Evolutionary conservation across 2,113 vertebrate genomes (phyloP).

Genomic region (Antechinus flavipes): DNA sequence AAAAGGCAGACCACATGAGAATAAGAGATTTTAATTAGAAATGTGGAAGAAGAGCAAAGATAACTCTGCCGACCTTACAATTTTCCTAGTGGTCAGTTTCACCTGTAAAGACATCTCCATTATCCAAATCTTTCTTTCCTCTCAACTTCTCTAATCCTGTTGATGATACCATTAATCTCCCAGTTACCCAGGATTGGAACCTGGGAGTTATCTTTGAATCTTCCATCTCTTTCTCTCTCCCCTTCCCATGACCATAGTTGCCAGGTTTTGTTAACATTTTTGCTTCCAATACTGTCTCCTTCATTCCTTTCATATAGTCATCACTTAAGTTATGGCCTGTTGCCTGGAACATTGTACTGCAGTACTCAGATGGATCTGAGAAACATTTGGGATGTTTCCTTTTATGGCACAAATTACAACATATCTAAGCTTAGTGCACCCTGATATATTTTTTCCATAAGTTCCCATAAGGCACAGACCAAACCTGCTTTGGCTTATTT

Average conservation of each 20-base stretch:
- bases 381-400: background rate
- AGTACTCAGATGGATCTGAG: background rate
- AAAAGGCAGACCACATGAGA: background rate
- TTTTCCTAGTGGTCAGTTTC: background rate
- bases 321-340: background rate
- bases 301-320: background rate
- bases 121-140: background rate
- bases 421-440: background rate
- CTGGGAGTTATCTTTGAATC: background rate
- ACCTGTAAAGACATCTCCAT: background rate
- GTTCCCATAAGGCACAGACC: background rate
- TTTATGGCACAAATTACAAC: background rate
- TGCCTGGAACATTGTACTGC: background rate
- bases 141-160: background rate
- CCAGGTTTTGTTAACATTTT: background rate
- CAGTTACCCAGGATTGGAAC: background rate
- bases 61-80: background rate
- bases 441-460: background rate
- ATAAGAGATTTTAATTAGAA: background rate
- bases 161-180: background rate
- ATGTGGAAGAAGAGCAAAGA: background rate
- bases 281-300: background rate
- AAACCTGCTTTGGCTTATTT: background rate
- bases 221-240: background rate
- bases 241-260: background rate